Conservation (phyloP, 92 coral and sea anemone genomes). For the Paragorgia papillata region DNA sequence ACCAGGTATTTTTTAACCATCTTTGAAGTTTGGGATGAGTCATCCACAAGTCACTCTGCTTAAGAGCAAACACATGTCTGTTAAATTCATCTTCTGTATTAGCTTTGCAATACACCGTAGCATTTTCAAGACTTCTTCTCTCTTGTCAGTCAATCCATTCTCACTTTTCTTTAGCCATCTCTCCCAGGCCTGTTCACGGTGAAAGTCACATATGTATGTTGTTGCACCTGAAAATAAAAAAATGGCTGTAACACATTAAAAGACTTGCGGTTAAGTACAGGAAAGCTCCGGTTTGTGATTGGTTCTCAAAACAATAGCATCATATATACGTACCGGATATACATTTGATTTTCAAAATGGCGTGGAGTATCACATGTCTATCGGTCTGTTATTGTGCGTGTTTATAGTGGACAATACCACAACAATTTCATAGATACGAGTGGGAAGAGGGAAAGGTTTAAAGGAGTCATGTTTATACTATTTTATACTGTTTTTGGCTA, state of each 20-base stretch:
- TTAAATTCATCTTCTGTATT: conserved; percentile 34
- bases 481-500: too few species aligned
- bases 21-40: conserved; percentile 25
- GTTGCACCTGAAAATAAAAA: conserved; percentile 51
- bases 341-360: too few species aligned
- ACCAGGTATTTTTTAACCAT: conserved; percentile 52
- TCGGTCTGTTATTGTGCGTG: too few species aligned
- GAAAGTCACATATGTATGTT: conserved; percentile 55
- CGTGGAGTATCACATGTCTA: too few species aligned
- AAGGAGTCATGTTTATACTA: too few species aligned
- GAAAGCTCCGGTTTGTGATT: too few species aligned
- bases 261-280: background rate
- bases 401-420: too few species aligned
- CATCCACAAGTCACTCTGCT: conserved; percentile 41
- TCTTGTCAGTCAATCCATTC: conserved; percentile 32
- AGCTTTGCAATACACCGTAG: conserved; percentile 28
- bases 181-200: too few species aligned
- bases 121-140: conserved; percentile 31
- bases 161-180: conserved; percentile 47
- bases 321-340: too few species aligned
- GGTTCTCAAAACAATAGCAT: too few species aligned
- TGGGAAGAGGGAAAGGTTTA: too few species aligned
- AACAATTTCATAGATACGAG: too few species aligned
- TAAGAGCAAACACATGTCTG: conserved; percentile 5
- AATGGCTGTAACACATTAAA: conserved; percentile 10